Base-by-base conservation (phyloP, 2,888 invertebrate genomes). In the Lasius platythorax region DNA sequence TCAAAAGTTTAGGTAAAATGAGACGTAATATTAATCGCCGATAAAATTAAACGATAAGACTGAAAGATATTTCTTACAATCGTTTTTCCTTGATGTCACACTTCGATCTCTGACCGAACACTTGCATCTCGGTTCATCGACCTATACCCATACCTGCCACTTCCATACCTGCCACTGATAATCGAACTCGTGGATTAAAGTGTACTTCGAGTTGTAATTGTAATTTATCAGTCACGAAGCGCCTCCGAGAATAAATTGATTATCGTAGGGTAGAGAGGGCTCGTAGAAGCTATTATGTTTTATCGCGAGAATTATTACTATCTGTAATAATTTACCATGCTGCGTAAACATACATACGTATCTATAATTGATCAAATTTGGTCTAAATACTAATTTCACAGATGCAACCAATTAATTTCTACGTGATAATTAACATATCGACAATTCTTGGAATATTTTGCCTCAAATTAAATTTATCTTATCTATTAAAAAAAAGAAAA, bases 51-150 rank as follows among this genome's bases (percentile, higher is more conserved):
- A 23, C 23, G 23, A 23, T 23, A 23, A 23, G 23, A 23, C 23
- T 23, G 23, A 23, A 23, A 23, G 37, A 53, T 56, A 18, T 75
- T 68, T 74, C 58, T 43, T 37, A 73, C 83, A 76, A 82, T 85
- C 23, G 76, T 83, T 85, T 90, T 82, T 86, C 87, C 83, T 64
- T 76, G 86, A 82, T 82, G 12, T 33, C 56, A 50, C 46, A n/a
- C 79, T 86, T 23, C 23, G 23, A 23, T 23, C 23, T 23, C 23
- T 23, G 23, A 23, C 23, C 23, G 0, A 23, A 23, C 82, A 67
- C 79, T 85, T 84, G 82, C 84, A 63, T 67, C 85, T 87, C 78
- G 82, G 85, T 84, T 86, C 86, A 83, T 84, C 73, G 84, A 89
- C 88, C 86, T 82, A 76, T 58, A 23, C 79, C 86, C 72, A 23